These are phyloP conservation scores for Hetaerina americana DNA, from an alignment of 1,140 invertebrate species.

Conservation along the genomic window DNA sequence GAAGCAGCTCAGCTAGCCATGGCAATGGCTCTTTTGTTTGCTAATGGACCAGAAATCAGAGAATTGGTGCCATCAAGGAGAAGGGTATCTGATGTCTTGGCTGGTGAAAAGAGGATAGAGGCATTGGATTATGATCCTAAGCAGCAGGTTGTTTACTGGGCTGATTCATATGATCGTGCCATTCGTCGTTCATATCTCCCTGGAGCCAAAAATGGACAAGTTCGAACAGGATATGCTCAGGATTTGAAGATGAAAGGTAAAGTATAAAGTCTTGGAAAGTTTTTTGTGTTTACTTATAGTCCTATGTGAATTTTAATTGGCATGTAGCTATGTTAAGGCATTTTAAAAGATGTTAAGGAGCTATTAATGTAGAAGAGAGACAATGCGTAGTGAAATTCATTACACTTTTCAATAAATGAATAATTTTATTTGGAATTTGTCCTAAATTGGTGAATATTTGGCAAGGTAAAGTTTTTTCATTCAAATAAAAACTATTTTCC, in stretches of 20 bases:
- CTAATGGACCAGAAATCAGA: conserved; percentile 77
- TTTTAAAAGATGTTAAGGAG: no score
- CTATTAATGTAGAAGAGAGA: no score
- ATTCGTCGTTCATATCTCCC: conserved; percentile 87
- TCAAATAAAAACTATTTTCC: no score
- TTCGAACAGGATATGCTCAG: conserved; percentile 73
- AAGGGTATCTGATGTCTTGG: conserved; percentile 60
- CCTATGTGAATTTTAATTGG: no score
- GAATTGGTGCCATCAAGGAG: conserved; percentile 50
- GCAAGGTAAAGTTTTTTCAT: no score
- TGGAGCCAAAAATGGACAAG: conserved; percentile 55
- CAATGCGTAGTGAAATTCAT: no score
- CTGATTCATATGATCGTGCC: conserved; percentile 74
- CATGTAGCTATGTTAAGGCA: no score
- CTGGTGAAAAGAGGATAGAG: conserved; percentile 71
- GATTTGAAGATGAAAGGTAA: conserved; percentile 63
- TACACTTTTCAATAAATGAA: no score
- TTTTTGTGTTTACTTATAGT: no score
- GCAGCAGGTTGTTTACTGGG: conserved; percentile 81
- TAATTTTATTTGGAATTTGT: no score
- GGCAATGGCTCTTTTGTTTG: conserved; percentile 48
- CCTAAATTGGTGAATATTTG: no score
- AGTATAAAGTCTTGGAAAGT: no score
- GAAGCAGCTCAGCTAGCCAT: not conserved
- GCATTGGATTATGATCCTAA: conserved; percentile 76